Evolutionary conservation across 2,888 invertebrate genomes (phyloP).

Genomic region (Stenoptilia bipunctidactyla): DNA sequence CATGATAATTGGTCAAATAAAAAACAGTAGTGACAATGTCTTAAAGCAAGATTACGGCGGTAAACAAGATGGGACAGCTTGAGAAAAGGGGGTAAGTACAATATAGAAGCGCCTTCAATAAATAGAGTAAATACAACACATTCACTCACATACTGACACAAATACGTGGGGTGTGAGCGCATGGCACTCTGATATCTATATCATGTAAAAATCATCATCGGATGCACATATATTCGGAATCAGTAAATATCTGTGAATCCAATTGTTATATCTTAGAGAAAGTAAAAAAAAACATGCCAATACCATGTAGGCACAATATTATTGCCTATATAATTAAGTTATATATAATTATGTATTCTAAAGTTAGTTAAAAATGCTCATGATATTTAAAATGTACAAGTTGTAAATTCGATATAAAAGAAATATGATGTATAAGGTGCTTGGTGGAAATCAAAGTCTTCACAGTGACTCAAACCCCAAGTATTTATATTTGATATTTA

Average conservation of each 20-base stretch:
- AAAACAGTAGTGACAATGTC: neutral
- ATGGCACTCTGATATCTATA: slow-evolving; percentile 16
- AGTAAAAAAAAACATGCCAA: no score
- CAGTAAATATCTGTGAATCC: no score
- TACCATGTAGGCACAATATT: no score
- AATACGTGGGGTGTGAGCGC: slow-evolving; percentile 12
- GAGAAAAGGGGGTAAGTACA: neutral
- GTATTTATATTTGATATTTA: neutral
- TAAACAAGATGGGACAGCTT: neutral
- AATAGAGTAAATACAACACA: no score
- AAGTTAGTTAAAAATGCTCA: no score
- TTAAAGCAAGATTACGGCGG: neutral
- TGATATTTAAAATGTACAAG: no score
- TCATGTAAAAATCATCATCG: neutral
- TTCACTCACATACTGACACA: neutral
- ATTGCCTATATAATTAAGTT: no score
- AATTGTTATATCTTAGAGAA: no score
- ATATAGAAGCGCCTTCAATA: neutral
- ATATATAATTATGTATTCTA: no score
- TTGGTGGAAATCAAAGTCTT: no score
- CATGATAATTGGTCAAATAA: neutral
- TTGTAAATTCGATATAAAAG: neutral
- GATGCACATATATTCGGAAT: neutral
- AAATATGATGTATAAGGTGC: neutral
- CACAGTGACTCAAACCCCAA: neutral